phyloP scores from a whole-genome alignment of 2,888 invertebrate genomes.

The Phaonia tiefii region DNA sequence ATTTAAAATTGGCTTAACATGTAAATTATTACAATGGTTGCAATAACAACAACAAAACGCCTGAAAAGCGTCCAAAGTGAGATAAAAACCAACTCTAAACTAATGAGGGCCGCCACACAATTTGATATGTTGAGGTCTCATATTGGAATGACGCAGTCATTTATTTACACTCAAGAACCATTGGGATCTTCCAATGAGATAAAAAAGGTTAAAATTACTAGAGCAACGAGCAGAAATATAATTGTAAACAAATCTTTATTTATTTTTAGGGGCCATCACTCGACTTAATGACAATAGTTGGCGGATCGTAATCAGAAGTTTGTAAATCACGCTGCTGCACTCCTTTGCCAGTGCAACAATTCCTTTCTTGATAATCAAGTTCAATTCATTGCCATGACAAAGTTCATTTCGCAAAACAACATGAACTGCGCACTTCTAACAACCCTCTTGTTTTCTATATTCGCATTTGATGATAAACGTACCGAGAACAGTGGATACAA shows the following conservation, averaged over 20 bases:
- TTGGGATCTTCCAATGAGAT: no score
- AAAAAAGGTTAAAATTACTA: no score
- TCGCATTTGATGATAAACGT: constrained; percentile 23
- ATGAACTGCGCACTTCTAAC: no score
- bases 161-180: constrained; percentile 68
- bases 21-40: constrained; percentile 76
- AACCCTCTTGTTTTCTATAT: neutral
- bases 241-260: no score
- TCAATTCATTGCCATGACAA: neutral
- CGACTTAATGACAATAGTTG: no score
- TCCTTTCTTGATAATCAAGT: no score
- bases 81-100: neutral
- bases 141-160: constrained; percentile 73
- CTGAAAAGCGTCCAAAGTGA: neutral
- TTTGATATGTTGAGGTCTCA: constrained; percentile 66
- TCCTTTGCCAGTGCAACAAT: no score
- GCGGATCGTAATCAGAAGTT: no score
- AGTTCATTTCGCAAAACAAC: neutral
- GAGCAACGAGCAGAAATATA: no score
- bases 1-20: constrained; percentile 77
- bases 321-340: no score
- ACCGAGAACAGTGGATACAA: constrained; percentile 50
- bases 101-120: constrained; percentile 35
- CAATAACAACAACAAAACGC: constrained; percentile 17
- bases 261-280: no score